A percentile compares a stretch with the other conserved stretches of the same genome.
These are phyloP conservation scores for Aradus depressus DNA, from an alignment of 2,888 invertebrate species.

Conservation along the genomic window DNA sequence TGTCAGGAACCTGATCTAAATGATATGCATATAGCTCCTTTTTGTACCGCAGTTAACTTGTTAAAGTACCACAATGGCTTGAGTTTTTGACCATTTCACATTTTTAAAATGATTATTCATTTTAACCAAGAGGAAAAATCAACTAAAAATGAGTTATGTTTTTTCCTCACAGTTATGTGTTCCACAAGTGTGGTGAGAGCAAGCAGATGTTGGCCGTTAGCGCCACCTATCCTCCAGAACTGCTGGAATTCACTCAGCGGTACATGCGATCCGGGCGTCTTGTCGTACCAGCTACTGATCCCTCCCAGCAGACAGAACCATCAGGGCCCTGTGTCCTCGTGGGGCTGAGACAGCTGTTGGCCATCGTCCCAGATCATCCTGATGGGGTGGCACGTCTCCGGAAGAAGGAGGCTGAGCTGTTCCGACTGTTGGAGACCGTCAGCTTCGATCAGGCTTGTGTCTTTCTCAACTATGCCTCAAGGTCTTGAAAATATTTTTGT, in stretches of 20 bases:
- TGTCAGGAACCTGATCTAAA: too few species aligned
- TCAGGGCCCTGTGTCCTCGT: too few species aligned
- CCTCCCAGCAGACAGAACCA: too few species aligned
- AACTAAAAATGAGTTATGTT: not conserved
- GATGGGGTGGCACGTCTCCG: constrained; percentile 52
- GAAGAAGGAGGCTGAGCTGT: constrained; percentile 52
- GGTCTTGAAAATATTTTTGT: too few species aligned
- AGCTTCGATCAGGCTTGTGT: constrained; percentile 83
- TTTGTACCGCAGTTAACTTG: too few species aligned
- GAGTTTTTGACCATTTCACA: too few species aligned
- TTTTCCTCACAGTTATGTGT: constrained; percentile 51
- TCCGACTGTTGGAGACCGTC: constrained; percentile 55
- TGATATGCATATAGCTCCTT: too few species aligned
- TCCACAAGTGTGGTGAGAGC: constrained; percentile 54
- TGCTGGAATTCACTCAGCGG: constrained; percentile 56
- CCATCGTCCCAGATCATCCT: constrained; percentile 45
- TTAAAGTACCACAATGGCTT: too few species aligned
- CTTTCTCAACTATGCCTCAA: constrained; percentile 77
- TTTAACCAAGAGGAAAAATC: not conserved
- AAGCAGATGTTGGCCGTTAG: constrained; percentile 88
- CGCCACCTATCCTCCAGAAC: constrained; percentile 75
- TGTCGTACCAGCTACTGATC: constrained; percentile 54
- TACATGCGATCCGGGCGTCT: constrained; percentile 71
- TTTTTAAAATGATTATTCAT: not conserved
- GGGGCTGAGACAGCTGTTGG: constrained; percentile 70